Evolutionary conservation across 2,113 vertebrate species (phyloP), one percentile per base, ranked within the genome.

Genomic region (Pantherophis guttatus): DNA sequence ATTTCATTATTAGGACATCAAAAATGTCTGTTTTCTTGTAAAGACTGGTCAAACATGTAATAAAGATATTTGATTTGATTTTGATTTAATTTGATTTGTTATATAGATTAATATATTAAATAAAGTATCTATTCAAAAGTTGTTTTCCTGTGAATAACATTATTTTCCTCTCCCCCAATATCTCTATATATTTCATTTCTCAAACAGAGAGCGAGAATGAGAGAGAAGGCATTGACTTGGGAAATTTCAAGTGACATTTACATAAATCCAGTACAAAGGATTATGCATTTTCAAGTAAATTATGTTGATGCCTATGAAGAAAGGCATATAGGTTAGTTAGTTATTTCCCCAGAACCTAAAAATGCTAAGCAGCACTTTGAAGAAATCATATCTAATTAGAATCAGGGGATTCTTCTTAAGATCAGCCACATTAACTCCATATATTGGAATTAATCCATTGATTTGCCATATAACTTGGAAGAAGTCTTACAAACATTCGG

Each of bases 271-370:
- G 29, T 87, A 94, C 92, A 55, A 95, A 95, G 92, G 86, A 94
- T 92, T 90, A 93, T 87, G 91, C 95, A 95, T 94, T 97, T 96
- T 96, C 95, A 95, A 90, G 92, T 75, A 86, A n/a, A 59, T 57
- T 52, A 96, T 93, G 2, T 91, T 62, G 75, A 96, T 29, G 13
- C 24, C 54, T 58, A 58, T 81, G 24, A 57, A 8, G 19, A 53
- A 90, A 90, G 24, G 89, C 58, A 50, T 24, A 19, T 89, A 89
- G 55, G 17, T 39, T 59, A 48, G 33, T 48, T 48, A 58, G 44
- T 62, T 52, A 19, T 21, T 39, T 89, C n/a, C 55, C 44, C n/a
- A 70, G 89, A 90, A 65, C 26, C 48, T 29, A 52, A 70, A 90
- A 91, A 54, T 54, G 90, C 9, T 52, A 91, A 50, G 26, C 26